A percentile compares a stretch with the other conserved stretches of the same genome.
Conservation (phyloP, 2,888 invertebrate species). For the Perithous albicinctus region DNA sequence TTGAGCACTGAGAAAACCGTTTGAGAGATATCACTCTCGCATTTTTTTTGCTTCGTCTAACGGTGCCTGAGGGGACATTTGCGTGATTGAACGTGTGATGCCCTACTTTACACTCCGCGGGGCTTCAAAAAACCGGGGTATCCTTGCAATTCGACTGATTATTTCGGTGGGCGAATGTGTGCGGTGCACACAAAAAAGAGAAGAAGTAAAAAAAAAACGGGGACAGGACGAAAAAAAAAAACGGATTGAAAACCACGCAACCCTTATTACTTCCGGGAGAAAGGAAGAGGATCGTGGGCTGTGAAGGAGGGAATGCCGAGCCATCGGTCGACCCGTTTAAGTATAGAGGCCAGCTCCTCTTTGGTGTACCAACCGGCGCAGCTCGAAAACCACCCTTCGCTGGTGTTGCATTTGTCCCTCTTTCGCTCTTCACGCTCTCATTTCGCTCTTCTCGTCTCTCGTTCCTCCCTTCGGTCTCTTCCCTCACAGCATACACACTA, state of each 20-base stretch:
- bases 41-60: constrained; percentile 15
- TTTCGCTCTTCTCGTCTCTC: constrained; percentile 26
- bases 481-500: constrained; percentile 42
- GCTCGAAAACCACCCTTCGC: constrained; percentile 49
- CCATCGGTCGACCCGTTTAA: constrained; percentile 66
- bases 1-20: constrained; percentile 22
- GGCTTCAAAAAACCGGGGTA: constrained; percentile 2
- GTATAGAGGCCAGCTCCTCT: constrained; percentile 57
- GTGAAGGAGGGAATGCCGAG: constrained; percentile 35
- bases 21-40: constrained; percentile 18
- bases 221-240: constrained; percentile 42
- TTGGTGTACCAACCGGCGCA: constrained; percentile 50
- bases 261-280: constrained; percentile 66
- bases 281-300: constrained; percentile 2
- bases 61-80: constrained; percentile 51
- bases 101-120: constrained; percentile 47
- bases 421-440: constrained; percentile 24
- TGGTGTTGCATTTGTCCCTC: constrained; percentile 19
- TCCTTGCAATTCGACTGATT: constrained; percentile 60
- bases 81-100: constrained; percentile 56
- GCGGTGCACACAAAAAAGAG: constrained; percentile 5
- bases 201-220: constrained; percentile 18
- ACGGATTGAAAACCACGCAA: constrained; percentile 64
- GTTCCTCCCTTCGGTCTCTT: constrained; percentile 44
- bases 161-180: constrained; percentile 57